Percentiles rank a stretch among this genome's conserved stretches.
Conservation (phyloP, 92 coral and sea anemone genomes). For the Actinernus sp. region DNA sequence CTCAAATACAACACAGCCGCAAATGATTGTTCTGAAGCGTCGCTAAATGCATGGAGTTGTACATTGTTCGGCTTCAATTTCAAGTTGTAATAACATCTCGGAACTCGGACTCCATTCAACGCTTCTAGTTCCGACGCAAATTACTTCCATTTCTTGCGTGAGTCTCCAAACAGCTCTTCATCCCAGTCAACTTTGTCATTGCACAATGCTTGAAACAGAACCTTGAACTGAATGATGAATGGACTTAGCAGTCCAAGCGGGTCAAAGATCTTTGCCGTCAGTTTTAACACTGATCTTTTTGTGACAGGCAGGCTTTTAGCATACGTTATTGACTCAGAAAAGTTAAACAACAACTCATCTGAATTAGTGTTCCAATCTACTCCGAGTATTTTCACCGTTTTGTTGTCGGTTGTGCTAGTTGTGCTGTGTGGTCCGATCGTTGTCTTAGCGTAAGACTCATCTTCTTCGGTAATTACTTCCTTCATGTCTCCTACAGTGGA, state of each 20-base stretch:
- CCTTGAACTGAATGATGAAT: conserved; percentile 13
- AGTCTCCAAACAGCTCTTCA: background rate
- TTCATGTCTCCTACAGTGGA: no score
- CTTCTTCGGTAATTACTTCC: background rate
- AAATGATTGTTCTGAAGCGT: conserved; percentile 52
- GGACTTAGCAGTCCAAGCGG: conserved; percentile 25
- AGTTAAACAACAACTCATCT: conserved; percentile 12
- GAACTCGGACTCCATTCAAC: background rate
- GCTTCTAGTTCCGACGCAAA: background rate
- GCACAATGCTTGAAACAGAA: conserved; percentile 23
- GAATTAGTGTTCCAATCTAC: background rate
- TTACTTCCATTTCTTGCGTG: background rate
- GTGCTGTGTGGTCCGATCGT: conserved; percentile 4
- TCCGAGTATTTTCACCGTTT: conserved; percentile 21
- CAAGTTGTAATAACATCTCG: background rate
- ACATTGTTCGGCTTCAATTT: background rate
- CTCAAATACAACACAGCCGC: conserved; percentile 50
- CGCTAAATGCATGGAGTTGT: conserved; percentile 49
- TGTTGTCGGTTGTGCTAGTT: conserved; percentile 12
- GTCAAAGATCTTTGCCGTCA: conserved; percentile 33
- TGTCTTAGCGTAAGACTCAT: background rate
- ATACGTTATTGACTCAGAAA: conserved; percentile 9
- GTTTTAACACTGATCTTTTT: conserved; percentile 8
- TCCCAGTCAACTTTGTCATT: background rate
- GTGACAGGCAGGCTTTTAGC: conserved; percentile 17